These are phyloP conservation scores for Xenopus borealis DNA, from an alignment of 2,113 vertebrate species.

Conservation along the genomic window DNA sequence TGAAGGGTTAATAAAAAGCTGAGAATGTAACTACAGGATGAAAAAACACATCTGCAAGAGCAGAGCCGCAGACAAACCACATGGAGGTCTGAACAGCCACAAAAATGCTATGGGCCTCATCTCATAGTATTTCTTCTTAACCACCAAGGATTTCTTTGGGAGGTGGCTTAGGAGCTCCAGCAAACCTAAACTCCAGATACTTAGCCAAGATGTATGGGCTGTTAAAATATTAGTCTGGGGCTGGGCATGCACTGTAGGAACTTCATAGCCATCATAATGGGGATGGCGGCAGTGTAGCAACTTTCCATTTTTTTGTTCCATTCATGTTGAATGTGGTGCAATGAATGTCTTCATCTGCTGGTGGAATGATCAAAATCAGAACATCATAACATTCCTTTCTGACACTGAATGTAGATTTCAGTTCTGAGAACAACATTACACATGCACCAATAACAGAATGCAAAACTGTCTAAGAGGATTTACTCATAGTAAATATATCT, in stretches of 20 bases:
- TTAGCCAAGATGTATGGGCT: slow-evolving; percentile 3
- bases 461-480: too few relatives aligned
- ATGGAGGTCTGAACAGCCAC: slow-evolving; percentile 36
- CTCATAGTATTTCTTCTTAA: slow-evolving; percentile 14
- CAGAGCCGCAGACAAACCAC: slow-evolving; percentile 42
- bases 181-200: slow-evolving; percentile 3
- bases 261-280: background rate
- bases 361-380: too few relatives aligned
- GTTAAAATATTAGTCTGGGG: background rate
- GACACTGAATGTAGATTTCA: too few relatives aligned
- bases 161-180: background rate
- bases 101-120: slow-evolving; percentile 27
- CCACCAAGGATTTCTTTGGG: background rate
- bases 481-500: too few relatives aligned
- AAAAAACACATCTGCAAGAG: slow-evolving; percentile 39
- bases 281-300: too few relatives aligned
- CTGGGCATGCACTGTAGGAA: background rate
- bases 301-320: too few relatives aligned
- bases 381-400: too few relatives aligned
- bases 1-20: slow-evolving; percentile 28
- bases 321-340: too few relatives aligned
- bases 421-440: too few relatives aligned
- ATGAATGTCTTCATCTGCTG: too few relatives aligned
- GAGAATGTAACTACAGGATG: slow-evolving; percentile 34
- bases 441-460: too few relatives aligned